Evolutionary conservation across 2,888 invertebrate species (phyloP), one percentile per base, ranked within the genome.

Genomic region (Eristalis tenax): DNA sequence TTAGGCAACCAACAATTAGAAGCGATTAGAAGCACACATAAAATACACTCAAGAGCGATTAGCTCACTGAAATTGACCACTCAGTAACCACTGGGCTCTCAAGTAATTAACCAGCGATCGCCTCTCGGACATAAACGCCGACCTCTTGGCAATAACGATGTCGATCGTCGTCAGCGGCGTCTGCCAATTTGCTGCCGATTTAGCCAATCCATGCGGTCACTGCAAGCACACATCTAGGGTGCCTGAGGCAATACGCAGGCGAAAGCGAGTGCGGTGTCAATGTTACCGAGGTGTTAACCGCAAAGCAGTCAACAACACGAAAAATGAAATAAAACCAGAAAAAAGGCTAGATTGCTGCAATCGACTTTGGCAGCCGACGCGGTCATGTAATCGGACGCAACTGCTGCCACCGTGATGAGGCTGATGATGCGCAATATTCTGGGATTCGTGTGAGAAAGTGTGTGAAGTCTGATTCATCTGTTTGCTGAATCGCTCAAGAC

Each of bases 61-160:
- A 32, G 32, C 15, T 66, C 43, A 4, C n/a, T 28, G 28, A 10
- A 50, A 68, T 68, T 68, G 50, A 68, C 68, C 68, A 28, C 50
- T 18, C 32, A 28, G 10, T 10, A n/a, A 28, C 28, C 50, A 28
- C 18, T 28, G 11, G 32, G 11, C 18, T 8, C 10, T 15, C 50
- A n/a, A 50, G 50, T 18, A 18, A 8, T 18, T 8, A 50, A 50
- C 18, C 18, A 50, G n/a, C 50, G 43, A 43, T 43, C 43, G 43
- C 43, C 43, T 43, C 43, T n/a, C 6, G 43, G 43, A 43, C 43
- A n/a, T 6, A 18, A 50, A 18, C n/a, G n/a, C n/a, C 50, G 18
- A 50, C 18, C 50, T 50, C 50, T 50, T 18, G 50, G 50, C 50
- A 50, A 50, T 38, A 38, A 18, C 8, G 18, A 18, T 18, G 18